phyloP scores from a whole-genome alignment of 2,888 invertebrate species.

The Ochropacha duplaris region DNA sequence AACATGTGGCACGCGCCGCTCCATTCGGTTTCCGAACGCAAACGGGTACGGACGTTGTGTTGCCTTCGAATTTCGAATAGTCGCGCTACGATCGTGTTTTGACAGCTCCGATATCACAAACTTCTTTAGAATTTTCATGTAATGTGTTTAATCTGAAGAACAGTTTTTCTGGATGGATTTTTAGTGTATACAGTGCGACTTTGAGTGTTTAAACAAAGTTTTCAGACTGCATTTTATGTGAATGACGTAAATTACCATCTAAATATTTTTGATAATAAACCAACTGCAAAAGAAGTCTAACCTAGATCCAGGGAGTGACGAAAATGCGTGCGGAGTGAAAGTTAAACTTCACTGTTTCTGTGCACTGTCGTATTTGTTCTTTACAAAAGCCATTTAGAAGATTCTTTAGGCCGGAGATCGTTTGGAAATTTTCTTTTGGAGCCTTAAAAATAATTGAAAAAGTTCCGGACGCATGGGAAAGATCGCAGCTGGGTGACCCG shows the following conservation, averaged over 20 bases:
- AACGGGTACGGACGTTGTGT: slow-evolving; percentile 56
- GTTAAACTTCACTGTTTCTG: slow-evolving; percentile 62
- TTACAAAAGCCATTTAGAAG: slow-evolving; percentile 42
- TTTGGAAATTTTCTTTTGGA: slow-evolving; percentile 46
- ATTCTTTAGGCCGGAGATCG: slow-evolving; percentile 32
- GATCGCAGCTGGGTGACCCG: slow-evolving; percentile 69
- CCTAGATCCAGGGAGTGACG: slow-evolving; percentile 64
- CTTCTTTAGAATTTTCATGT: slow-evolving; percentile 21
- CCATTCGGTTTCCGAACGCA: slow-evolving; percentile 76
- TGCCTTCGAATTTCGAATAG: slow-evolving; percentile 39
- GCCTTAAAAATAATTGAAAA: slow-evolving; percentile 67
- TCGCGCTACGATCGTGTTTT: slow-evolving; percentile 67
- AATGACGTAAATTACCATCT: slow-evolving; percentile 42
- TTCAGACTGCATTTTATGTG: slow-evolving; percentile 30
- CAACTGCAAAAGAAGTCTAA: slow-evolving; percentile 58
- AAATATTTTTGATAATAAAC: slow-evolving; percentile 53
- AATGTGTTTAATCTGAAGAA: slow-evolving; percentile 20
- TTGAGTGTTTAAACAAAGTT: slow-evolving; percentile 35
- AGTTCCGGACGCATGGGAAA: slow-evolving; percentile 64
- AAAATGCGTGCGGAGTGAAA: slow-evolving; percentile 71
- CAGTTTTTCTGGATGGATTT: slow-evolving; percentile 21
- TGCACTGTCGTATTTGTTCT: slow-evolving; percentile 43
- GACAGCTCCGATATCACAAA: slow-evolving; percentile 50
- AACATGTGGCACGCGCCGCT: slow-evolving; percentile 79
- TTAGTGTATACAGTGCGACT: slow-evolving; percentile 36